Evolutionary conservation across 2,797 vertebrate species (phyloP), one percentile per base, ranked within the genome.

Genomic region (Alfaro cultratus): DNA sequence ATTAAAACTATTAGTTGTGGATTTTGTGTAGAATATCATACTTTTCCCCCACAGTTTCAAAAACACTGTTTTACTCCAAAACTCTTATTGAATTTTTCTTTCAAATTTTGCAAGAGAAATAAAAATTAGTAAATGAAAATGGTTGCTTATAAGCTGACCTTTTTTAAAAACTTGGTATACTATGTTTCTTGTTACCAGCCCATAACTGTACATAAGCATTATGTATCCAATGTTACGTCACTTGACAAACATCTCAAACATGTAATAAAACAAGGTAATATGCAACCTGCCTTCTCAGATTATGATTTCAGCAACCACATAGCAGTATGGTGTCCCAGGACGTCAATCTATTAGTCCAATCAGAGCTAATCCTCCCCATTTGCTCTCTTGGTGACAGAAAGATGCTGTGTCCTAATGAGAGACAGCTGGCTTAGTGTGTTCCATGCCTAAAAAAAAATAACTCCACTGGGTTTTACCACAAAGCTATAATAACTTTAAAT

Each of bases 391-490:
- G 94, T 95, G 95, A 96, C 94, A 89, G 86, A 86, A 94, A 93
- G 93, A 96, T 94, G 94, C 93, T 95, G 94, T 92, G 86, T 88
- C 85, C 91, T 96, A 96, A 96, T 96, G 95, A 95, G 94, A 96
- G 94, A 94, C 96, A 96, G 94, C 94, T 96, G 94, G 94, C 87
- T 91, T 85, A 83, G 83, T 91, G 76, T 89, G 90, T 88, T 89
- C 83, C 87, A 84, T 81, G 84, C 93, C 87, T 49, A 73, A 7
- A 77, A 79, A 86, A 86, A 87, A 79, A 86, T 76, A 75, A 62
- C 85, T 57, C 91, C 74, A 92, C 85, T 23, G 90, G 86, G 89
- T 92, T 88, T 92, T 91, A 90, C 88, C 88, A 75, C 86, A 46
- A 83, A 93, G 89, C 81, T 74, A 78, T 89, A 92, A 92, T 92